These are phyloP conservation scores for Miniopterus natalensis DNA, from an alignment of 2,113 vertebrate genomes.

Conservation along the genomic window DNA sequence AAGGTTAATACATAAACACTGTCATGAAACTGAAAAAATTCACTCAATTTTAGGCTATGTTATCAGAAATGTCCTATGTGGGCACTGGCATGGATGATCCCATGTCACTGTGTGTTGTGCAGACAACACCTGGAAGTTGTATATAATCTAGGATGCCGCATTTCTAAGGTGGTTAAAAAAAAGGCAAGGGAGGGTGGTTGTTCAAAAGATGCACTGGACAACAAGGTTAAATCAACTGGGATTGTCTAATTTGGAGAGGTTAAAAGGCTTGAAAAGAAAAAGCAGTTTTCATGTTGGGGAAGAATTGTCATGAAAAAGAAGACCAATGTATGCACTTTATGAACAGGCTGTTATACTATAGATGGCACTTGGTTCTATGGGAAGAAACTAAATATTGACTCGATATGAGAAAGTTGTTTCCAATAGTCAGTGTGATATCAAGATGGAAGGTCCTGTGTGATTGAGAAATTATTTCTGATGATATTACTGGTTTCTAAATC, in stretches of 20 bases:
- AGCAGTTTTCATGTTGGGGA: background rate
- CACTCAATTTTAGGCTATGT: background rate
- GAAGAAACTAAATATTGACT: background rate
- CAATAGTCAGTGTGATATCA: background rate
- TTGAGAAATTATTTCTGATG: background rate
- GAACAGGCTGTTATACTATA: background rate
- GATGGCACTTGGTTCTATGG: background rate
- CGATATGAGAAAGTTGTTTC: background rate
- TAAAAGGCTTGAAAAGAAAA: background rate
- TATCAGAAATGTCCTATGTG: background rate
- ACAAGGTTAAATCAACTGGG: background rate
- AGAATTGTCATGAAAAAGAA: background rate
- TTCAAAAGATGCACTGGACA: constrained; percentile 2
- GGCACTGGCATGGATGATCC: background rate
- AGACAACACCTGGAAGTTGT: background rate
- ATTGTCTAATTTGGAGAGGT: background rate
- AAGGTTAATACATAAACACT: background rate
- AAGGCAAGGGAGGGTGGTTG: background rate
- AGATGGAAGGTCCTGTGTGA: background rate
- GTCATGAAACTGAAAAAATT: background rate
- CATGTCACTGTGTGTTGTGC: background rate
- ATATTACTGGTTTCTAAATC: background rate
- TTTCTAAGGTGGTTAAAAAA: background rate
- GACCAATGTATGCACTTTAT: background rate
- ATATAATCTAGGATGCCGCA: background rate